Conservation (phyloP, 2,113 vertebrate species). For the Mellivora capensis region DNA sequence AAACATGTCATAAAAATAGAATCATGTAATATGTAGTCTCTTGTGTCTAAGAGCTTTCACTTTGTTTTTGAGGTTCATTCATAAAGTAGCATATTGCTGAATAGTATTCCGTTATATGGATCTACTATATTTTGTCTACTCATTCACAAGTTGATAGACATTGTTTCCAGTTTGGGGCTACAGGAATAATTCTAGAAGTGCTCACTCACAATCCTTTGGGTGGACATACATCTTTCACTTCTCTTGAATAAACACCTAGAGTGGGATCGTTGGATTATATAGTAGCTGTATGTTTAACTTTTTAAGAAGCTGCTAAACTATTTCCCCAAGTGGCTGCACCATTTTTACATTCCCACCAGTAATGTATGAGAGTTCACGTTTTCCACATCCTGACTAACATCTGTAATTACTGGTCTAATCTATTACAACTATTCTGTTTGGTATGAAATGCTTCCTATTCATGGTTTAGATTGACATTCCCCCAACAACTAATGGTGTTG, state of each 20-base stretch:
- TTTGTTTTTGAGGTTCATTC: background rate
- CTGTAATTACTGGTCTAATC: background rate
- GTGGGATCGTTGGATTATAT: background rate
- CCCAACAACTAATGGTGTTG: background rate
- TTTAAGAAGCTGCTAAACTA: slow-evolving; percentile 7
- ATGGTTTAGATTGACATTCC: background rate
- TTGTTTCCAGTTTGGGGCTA: background rate
- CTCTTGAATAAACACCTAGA: background rate
- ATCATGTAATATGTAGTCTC: background rate
- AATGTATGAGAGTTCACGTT: background rate
- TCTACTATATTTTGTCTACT: background rate
- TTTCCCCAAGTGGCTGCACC: background rate
- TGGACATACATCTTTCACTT: background rate
- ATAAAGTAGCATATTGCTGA: background rate
- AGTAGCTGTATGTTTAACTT: background rate
- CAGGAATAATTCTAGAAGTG: background rate
- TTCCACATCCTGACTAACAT: background rate
- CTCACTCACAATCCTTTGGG: background rate
- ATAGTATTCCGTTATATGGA: background rate
- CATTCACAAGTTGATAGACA: background rate
- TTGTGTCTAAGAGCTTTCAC: background rate
- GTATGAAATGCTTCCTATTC: background rate
- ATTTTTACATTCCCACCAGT: background rate
- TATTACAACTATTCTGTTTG: background rate
- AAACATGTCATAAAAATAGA: background rate